Evolutionary conservation across 2,797 vertebrate species (phyloP).

Genomic region (Rhadinocentrus ornatus): DNA sequence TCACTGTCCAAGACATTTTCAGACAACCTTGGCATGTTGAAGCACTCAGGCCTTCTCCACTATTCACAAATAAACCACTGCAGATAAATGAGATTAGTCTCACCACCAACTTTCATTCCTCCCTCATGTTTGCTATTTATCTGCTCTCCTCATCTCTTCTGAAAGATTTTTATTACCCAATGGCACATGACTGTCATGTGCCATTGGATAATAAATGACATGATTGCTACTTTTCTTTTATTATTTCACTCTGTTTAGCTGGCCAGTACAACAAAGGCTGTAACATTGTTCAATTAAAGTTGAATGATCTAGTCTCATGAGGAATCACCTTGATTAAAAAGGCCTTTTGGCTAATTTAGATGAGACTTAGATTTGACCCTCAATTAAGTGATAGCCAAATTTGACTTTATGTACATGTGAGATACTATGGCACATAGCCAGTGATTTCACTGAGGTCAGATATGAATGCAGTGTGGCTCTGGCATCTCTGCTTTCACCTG

Average conservation of each 20-base stretch:
- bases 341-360: background rate
- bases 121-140: slow-evolving; percentile 39
- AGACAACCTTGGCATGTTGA: slow-evolving; percentile 65
- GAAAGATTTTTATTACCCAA: slow-evolving; percentile 41
- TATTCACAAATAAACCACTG: slow-evolving; percentile 62
- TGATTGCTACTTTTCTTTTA: slow-evolving; percentile 5
- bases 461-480: slow-evolving; percentile 14
- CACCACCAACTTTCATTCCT: slow-evolving; percentile 54
- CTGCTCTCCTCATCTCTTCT: slow-evolving; percentile 35
- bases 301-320: background rate
- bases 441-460: slow-evolving; percentile 16
- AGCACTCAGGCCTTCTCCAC: slow-evolving; percentile 66
- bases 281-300: background rate
- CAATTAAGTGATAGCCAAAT: slow-evolving; percentile 8
- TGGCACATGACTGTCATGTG: slow-evolving; percentile 12
- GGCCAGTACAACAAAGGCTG: slow-evolving; percentile 1
- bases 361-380: slow-evolving; percentile 1
- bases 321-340: slow-evolving; percentile 13
- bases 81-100: slow-evolving; percentile 73
- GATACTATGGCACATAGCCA: background rate
- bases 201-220: no score
- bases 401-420: slow-evolving; percentile 16
- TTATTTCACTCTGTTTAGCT: slow-evolving; percentile 16
- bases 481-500: slow-evolving; percentile 18
- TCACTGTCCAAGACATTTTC: slow-evolving; percentile 78